These are phyloP conservation scores for Myotis yumanensis DNA, from an alignment of 2,113 vertebrate species.

Conservation along the genomic window DNA sequence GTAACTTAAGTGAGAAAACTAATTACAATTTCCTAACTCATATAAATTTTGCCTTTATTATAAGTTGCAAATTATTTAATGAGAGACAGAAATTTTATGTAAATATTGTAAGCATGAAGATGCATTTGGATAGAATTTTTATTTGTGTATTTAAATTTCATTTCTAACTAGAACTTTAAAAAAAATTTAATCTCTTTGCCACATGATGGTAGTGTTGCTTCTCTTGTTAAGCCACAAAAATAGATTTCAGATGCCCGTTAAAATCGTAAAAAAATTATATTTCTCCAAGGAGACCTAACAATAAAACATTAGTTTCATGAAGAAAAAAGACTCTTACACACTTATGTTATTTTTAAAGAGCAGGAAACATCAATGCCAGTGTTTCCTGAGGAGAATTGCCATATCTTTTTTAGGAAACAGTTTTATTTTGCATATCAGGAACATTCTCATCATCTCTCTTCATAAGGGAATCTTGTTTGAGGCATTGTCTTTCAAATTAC, in stretches of 20 bases:
- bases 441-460: background rate
- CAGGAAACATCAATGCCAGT: conserved; percentile 63
- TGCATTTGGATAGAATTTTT: background rate
- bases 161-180: background rate
- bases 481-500: conserved; percentile 16
- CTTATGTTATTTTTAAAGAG: conserved; percentile 69
- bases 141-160: background rate
- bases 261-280: conserved; percentile 43
- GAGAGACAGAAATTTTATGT: background rate
- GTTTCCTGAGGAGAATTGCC: conserved; percentile 70
- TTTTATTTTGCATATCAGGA: background rate
- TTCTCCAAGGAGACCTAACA: conserved; percentile 46
- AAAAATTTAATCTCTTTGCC: conserved; percentile 65
- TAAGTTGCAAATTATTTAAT: conserved; percentile 34
- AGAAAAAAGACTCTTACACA: conserved; percentile 52
- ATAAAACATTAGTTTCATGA: conserved; percentile 49
- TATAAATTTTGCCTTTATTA: conserved; percentile 40
- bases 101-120: background rate
- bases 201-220: conserved; percentile 83
- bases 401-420: conserved; percentile 36
- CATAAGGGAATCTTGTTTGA: conserved; percentile 40
- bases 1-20: background rate
- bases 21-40: background rate
- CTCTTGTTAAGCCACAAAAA: conserved; percentile 47
- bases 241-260: background rate